These are phyloP conservation scores for Prionailurus viverrinus DNA, from an alignment of 2,113 vertebrate species.

Conservation along the genomic window DNA sequence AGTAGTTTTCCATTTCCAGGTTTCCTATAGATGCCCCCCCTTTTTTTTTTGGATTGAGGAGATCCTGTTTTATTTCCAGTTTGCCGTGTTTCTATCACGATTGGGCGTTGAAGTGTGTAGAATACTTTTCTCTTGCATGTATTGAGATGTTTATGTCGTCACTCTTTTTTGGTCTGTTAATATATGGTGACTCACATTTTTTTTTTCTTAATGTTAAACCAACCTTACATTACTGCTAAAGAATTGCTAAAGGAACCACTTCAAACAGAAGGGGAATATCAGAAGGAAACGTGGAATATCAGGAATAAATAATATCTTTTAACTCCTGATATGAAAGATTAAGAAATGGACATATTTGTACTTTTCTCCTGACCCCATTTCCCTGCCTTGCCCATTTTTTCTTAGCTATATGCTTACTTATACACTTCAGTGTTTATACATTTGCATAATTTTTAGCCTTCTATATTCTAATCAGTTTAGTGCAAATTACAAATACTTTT, in stretches of 20 bases:
- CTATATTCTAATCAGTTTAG: not conserved
- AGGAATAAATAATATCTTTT: constrained; percentile 18
- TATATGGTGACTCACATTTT: not conserved
- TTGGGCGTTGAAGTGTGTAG: not conserved
- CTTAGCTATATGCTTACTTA: not conserved
- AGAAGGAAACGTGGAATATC: not conserved
- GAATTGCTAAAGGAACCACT: not conserved
- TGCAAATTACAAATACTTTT: constrained; percentile 2
- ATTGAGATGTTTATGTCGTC: not conserved
- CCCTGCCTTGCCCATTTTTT: not conserved
- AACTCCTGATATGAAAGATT: not conserved
- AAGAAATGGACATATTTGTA: not conserved
- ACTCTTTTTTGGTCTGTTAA: not conserved
- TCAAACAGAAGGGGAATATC: not conserved
- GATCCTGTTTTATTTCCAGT: not conserved
- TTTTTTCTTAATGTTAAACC: not conserved
- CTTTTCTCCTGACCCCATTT: not conserved
- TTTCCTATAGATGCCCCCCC: not conserved
- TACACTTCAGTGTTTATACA: not conserved
- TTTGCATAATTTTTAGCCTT: not conserved
- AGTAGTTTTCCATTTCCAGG: not conserved
- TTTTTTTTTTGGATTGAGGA: not conserved
- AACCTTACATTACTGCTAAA: not conserved
- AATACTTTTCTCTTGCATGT: not conserved
- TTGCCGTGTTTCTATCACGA: not conserved